Evolutionary conservation across 2,113 vertebrate species (phyloP), one percentile per base, ranked within the genome.

Genomic region (Dipodomys ordii): DNA sequence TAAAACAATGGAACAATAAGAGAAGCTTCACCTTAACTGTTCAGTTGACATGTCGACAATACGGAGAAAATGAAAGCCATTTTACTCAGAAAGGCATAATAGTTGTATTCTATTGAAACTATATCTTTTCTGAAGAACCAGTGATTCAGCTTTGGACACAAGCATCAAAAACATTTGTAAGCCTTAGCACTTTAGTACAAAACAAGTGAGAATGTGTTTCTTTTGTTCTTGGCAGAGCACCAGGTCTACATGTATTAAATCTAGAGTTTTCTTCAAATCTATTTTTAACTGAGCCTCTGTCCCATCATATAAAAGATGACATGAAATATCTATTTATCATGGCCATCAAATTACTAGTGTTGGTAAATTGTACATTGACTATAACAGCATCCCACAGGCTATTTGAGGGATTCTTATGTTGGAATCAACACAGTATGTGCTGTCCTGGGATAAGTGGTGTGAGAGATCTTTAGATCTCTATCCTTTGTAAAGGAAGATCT

Each of bases 281-380:
- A 80, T 5, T 74, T 94, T 83, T 74, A 80, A 76, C 25, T 64
- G 28, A 78, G 8, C 15, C 69, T 87, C n/a, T 74, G 87, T 68
- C 25, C 16, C 81, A 12, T 64, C 25, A n/a, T 85, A 77, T 72
- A 83, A 87, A 87, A 81, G 83, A 53, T 44, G 12, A 22, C 78
- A 23, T 46, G 8, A 67, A 71, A 3, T 76, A 2, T 65, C 64
- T 3, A 20, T 81, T 87, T 8, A 64, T 93, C 4, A 44, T 71
- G 57, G 28, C 60, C 22, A 83, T 77, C 15, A 86, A 25, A 19
- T 72, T 35, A 7, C 10, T 84, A 20, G 57, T 9, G 62, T 82
- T 78, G 84, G 13, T 80, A 76, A 83, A 12, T 46, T 72, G 32
- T 28, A 49, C 4, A 32, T 85, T 86, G 30, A 30, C 69, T 2